Conservation (phyloP, 2,888 invertebrate species). For the Caenorhabditis plicata region DNA sequence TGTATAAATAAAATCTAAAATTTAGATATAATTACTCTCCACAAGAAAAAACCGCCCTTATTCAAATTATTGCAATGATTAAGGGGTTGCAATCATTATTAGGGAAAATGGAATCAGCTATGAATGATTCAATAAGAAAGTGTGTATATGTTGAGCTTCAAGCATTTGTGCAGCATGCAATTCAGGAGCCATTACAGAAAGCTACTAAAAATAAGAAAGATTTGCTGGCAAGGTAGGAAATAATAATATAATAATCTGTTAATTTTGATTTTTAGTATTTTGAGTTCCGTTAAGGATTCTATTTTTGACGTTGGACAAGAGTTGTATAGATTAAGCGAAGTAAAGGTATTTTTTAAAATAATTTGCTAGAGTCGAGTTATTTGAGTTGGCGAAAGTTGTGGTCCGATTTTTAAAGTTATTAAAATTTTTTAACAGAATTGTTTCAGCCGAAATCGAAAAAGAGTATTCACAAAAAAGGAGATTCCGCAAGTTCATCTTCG, state of each 20-base stretch:
- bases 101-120: constrained; percentile 95
- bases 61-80: constrained; percentile 87
- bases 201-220: constrained; percentile 97
- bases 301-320: constrained; percentile 79
- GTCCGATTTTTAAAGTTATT: background rate
- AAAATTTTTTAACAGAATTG: background rate
- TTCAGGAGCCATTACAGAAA: constrained; percentile 89
- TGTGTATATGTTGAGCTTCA: constrained; percentile 94
- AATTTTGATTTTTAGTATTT: constrained; percentile 75
- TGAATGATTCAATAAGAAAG: constrained; percentile 78
- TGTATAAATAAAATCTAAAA: background rate
- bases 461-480: constrained; percentile 35
- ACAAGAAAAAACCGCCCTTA: constrained; percentile 94
- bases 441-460: constrained; percentile 65
- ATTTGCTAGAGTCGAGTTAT: background rate
- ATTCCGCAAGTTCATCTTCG: constrained; percentile 68
- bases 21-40: constrained; percentile 88
- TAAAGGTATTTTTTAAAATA: too few species aligned
- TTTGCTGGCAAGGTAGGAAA: constrained; percentile 73
- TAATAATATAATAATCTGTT: background rate
- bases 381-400: background rate
- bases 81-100: constrained; percentile 94
- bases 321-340: constrained; percentile 9
- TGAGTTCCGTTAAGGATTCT: constrained; percentile 93
- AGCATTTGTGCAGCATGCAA: constrained; percentile 83